These are phyloP conservation scores for Danaus melanippus DNA, from an alignment of 1,140 invertebrate genomes.

Conservation along the genomic window DNA sequence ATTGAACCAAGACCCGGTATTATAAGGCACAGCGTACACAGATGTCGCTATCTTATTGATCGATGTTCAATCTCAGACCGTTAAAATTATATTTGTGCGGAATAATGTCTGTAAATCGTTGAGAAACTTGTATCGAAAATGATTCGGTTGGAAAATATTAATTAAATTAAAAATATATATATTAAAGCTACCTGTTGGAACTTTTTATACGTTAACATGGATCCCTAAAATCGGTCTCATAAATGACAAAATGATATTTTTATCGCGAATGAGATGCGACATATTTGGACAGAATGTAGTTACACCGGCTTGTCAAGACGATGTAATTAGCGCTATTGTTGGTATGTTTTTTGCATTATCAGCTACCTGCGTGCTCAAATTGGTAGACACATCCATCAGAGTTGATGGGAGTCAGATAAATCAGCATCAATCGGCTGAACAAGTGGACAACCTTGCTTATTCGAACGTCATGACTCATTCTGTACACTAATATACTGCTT, in stretches of 20 bases:
- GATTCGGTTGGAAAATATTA: too few species aligned
- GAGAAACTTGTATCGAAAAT: not conserved
- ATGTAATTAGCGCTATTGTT: slow-evolving; percentile 14
- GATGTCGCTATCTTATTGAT: slow-evolving; percentile 11
- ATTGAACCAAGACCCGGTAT: too few species aligned
- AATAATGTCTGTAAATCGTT: too few species aligned
- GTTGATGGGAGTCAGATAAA: slow-evolving; percentile 53
- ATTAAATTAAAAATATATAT: too few species aligned
- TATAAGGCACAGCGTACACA: too few species aligned
- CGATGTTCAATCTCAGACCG: slow-evolving; percentile 9
- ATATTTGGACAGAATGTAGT: slow-evolving; percentile 4
- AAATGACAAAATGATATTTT: too few species aligned
- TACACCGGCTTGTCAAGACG: slow-evolving; percentile 1
- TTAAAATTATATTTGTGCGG: not conserved
- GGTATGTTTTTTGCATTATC: slow-evolving; percentile 10
- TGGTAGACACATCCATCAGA: slow-evolving; percentile 52
- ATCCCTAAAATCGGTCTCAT: too few species aligned
- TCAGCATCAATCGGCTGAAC: slow-evolving; percentile 51
- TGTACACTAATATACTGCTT: slow-evolving; percentile 50
- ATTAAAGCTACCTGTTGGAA: too few species aligned
- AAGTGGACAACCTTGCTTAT: slow-evolving; percentile 57
- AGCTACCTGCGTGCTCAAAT: slow-evolving; percentile 5
- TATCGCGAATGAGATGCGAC: not conserved
- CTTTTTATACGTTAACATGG: too few species aligned
- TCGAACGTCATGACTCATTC: slow-evolving; percentile 44